Evolutionary conservation across 1,140 invertebrate species (phyloP), one percentile per base, ranked within the genome.

Genomic region (Megalopta genalis): DNA sequence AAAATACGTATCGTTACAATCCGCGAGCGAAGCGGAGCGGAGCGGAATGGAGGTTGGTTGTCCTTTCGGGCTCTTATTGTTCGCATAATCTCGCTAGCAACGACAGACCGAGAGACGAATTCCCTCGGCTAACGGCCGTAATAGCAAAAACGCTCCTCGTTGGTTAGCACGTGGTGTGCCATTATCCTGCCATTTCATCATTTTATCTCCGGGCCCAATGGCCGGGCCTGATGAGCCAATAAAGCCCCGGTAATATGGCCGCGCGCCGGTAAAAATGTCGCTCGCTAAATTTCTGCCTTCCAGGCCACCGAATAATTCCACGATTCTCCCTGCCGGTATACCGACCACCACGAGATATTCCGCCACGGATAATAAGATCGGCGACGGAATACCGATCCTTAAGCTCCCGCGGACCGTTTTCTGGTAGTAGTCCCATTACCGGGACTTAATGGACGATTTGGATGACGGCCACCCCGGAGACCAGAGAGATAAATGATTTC

Each of bases 161-260:
- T 86, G 75, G 77, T 82, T 85, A 25, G 75, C 83, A 71, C 84
- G 62, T 71, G 77, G 77, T 71, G 27, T 86, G 73, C 84, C 85
- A 86, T 86, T 86, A 86, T 86, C 85, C 84, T 69, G 71, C 81
- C 84, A 83, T 86, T 86, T 81, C 84, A 54, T 86, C 76, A 83
- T 83, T 86, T 86, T 86, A 86, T 83, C 79, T 83, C 80, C 77
- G 77, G 67, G 64, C 67, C 67, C 71, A 74, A 86, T 65, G 77
- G 63, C 46, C 66, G 12, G 49, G 75, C 7, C 76, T 80, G 84
- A 86, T 83, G 84, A 86, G 81, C 85, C 85, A 86, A 86, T 86
- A 86, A 86, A 86, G 39, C 10, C 4, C 71, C 59, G n/a, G 62
- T 49, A 27, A 82, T 82, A 82, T 32, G 67, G 60, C 80, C 59